Percentiles rank a stretch among this genome's conserved stretches.
phyloP scores from a whole-genome alignment of 2,888 invertebrate genomes.

The Epinotia ramella region DNA sequence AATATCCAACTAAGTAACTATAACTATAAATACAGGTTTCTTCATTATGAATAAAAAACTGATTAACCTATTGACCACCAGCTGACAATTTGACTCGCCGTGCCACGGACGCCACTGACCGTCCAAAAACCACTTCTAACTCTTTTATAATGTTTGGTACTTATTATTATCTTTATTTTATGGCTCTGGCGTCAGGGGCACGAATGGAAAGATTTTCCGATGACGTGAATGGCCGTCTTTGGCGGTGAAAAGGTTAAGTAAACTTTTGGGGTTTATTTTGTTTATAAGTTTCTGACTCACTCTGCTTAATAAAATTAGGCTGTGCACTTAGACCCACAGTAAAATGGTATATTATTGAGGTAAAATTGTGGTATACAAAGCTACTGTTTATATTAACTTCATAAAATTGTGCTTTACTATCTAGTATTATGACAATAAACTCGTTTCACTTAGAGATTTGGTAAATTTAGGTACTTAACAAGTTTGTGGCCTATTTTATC shows the following conservation, averaged over 20 bases:
- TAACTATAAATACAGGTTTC: background rate
- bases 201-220: too few relatives aligned
- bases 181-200: too few relatives aligned
- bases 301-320: background rate
- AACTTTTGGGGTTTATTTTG: background rate
- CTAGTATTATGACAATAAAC: conserved; percentile 10
- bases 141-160: too few relatives aligned
- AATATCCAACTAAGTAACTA: background rate
- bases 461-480: conserved; percentile 1
- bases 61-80: background rate
- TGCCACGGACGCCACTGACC: too few relatives aligned
- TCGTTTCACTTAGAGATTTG: conserved; percentile 8
- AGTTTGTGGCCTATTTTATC: background rate
- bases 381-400: background rate
- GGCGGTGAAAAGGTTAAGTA: too few relatives aligned
- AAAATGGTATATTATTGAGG: conserved; percentile 8
- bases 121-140: too few relatives aligned
- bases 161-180: too few relatives aligned
- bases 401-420: conserved; percentile 21
- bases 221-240: too few relatives aligned
- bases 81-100: too few relatives aligned
- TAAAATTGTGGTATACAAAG: conserved; percentile 19
- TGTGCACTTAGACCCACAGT: background rate
- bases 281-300: background rate
- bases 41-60: background rate